Percentiles rank a stretch among this genome's conserved stretches.
phyloP scores from a whole-genome alignment of 2,113 vertebrate genomes.

The Lonchura striata region DNA sequence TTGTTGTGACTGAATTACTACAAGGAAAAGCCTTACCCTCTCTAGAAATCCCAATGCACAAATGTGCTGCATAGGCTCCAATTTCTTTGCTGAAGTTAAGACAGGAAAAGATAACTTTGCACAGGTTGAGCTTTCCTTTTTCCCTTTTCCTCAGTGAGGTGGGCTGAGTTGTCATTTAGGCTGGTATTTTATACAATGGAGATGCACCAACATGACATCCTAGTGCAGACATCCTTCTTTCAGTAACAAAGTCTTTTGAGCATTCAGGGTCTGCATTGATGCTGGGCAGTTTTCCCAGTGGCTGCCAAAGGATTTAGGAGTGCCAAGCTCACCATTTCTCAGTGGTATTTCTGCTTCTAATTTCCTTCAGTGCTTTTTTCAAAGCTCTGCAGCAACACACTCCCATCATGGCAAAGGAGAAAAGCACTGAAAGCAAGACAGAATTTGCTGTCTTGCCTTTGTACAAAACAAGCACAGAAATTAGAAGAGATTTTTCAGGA shows the following conservation, averaged over 20 bases:
- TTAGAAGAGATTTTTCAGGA: background rate
- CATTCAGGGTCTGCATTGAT: background rate
- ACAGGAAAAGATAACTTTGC: background rate
- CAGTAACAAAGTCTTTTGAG: background rate
- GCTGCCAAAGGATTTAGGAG: background rate
- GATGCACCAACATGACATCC: background rate
- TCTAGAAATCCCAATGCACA: background rate
- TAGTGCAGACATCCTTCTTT: background rate
- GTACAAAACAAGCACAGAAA: background rate
- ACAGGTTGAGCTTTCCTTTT: background rate
- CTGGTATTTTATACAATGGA: background rate
- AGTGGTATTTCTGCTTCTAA: background rate
- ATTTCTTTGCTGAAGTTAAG: background rate
- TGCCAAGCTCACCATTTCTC: background rate
- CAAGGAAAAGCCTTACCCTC: background rate
- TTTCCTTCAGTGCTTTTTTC: background rate
- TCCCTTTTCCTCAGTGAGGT: background rate
- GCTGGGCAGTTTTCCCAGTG: background rate
- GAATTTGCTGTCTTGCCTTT: background rate
- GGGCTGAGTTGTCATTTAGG: background rate
- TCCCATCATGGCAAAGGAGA: background rate
- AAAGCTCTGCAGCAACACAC: background rate
- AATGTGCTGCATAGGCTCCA: background rate
- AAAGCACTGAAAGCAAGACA: background rate
- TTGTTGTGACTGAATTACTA: background rate